These are phyloP conservation scores for Distichodus sexfasciatus DNA, from an alignment of 2,797 vertebrate species.

Conservation along the genomic window DNA sequence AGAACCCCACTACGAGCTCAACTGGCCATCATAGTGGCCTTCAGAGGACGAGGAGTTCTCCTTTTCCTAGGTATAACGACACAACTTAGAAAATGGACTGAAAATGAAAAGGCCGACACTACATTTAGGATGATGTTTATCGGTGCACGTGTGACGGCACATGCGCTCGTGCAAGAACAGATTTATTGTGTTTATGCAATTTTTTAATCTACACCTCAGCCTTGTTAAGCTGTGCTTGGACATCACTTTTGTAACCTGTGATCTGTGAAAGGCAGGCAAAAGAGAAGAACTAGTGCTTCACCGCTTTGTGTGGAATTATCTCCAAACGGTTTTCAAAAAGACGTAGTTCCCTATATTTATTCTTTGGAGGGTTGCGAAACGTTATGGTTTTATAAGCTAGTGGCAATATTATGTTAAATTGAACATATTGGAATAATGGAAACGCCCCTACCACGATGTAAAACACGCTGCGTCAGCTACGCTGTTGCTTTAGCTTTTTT, in stretches of 20 bases:
- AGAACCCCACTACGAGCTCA: neutral
- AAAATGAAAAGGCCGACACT: neutral
- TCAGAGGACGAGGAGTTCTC: neutral
- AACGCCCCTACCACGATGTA: neutral
- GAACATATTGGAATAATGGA: neutral
- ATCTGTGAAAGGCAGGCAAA: neutral
- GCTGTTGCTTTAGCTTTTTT: neutral
- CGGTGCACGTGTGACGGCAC: constrained; percentile 35
- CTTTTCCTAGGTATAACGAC: constrained; percentile 12
- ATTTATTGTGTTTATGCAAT: constrained; percentile 44
- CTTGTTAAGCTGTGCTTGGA: constrained; percentile 24
- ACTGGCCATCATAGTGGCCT: constrained; percentile 23
- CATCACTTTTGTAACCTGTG: constrained; percentile 20
- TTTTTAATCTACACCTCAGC: constrained; percentile 3
- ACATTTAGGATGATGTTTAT: neutral
- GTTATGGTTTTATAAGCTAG: neutral
- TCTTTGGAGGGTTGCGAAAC: neutral
- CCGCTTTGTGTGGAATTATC: neutral
- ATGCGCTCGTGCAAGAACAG: constrained; percentile 41
- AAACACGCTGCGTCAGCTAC: neutral
- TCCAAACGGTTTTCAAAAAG: neutral
- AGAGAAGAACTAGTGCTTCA: neutral
- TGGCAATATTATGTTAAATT: constrained; percentile 11
- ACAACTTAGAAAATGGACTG: neutral
- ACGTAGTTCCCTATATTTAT: neutral